Evolutionary conservation across 1,140 invertebrate genomes (phyloP), one percentile per base, ranked within the genome.

Genomic region (Ceratina australensis): DNA sequence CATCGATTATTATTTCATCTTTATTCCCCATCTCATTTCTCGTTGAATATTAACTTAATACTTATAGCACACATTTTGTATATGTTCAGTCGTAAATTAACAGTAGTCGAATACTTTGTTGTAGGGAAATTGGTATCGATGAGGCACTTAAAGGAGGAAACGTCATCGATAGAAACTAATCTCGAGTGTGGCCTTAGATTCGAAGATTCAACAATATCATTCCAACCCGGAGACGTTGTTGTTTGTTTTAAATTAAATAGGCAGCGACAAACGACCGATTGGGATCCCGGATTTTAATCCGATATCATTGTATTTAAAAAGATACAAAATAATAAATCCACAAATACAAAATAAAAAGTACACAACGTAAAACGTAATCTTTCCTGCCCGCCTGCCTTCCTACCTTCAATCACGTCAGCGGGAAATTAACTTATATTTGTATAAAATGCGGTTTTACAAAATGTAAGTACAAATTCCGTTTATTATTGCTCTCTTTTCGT

Each of bases 111-210:
- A 65, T 74, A 50, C 52, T 50, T 82, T 80, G 24, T 91, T 89
- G 33, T 79, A 97, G 97, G 97, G 61, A 93, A 93, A 84, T 86
- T 98, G 49, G 89, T 92, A 28, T 97, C 97, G 3, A 95, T 99
- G 95, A 95, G 95, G 84, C 97, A 99, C 91, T 89, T 98, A 10
- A 99, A 99, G 90, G 94, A 95, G 79, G 98, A 99, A 93, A 97
- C 98, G 0, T 95, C 95, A 15, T 93, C 93, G 0, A 95, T 99
- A 28, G 97, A 97, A 87, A 95, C 94, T 64, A 96, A 96, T 87
- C 93, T 95, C 22, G 98, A 99, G 90, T 99, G 98, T 92, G 98
- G 98, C 0, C 85, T 99, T 26, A 94, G 94, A 72, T 93, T 99
- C 18, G 93, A 94, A 0, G 94, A 97, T 87, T 78, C 91, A 0